Percentiles rank a stretch among this genome's conserved stretches.
Conservation (phyloP, 1,140 invertebrate species). For the Galleria mellonella region DNA sequence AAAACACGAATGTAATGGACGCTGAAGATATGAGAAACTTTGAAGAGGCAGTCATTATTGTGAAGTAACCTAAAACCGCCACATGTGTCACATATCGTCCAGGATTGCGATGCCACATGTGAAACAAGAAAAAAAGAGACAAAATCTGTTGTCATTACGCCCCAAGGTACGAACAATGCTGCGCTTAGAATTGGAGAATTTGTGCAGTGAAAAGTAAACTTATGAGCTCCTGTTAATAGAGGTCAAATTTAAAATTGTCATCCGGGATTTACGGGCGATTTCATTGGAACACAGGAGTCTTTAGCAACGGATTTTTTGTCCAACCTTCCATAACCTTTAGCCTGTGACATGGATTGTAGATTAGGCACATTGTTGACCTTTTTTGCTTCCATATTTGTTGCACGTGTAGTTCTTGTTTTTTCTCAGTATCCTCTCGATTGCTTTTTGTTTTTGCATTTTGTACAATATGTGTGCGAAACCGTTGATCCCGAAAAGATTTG, state of each 20-base stretch:
- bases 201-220: conserved; percentile 28
- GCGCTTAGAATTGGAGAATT: conserved; percentile 25
- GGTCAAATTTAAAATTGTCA: conserved; percentile 18
- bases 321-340: conserved; percentile 71
- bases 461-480: conserved; percentile 52
- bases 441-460: conserved; percentile 59
- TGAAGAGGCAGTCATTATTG: conserved; percentile 65
- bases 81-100: conserved; percentile 71
- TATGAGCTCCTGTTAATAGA: conserved; percentile 16
- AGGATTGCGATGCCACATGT: conserved; percentile 72
- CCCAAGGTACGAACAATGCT: conserved; percentile 66
- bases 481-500: conserved; percentile 10
- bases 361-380: conserved; percentile 73
- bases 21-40: conserved; percentile 54
- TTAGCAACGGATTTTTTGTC: conserved; percentile 61
- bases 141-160: conserved; percentile 70
- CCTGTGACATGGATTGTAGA: conserved; percentile 71
- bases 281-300: conserved; percentile 41
- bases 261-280: conserved; percentile 38
- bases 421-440: conserved; percentile 29
- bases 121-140: conserved; percentile 60
- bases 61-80: conserved; percentile 65
- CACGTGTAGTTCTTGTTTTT: conserved; percentile 62
- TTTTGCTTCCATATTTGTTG: conserved; percentile 56
- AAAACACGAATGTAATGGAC: conserved; percentile 52